These are phyloP conservation scores for Rutilus rutilus DNA, from an alignment of 2,113 vertebrate species.

Conservation along the genomic window DNA sequence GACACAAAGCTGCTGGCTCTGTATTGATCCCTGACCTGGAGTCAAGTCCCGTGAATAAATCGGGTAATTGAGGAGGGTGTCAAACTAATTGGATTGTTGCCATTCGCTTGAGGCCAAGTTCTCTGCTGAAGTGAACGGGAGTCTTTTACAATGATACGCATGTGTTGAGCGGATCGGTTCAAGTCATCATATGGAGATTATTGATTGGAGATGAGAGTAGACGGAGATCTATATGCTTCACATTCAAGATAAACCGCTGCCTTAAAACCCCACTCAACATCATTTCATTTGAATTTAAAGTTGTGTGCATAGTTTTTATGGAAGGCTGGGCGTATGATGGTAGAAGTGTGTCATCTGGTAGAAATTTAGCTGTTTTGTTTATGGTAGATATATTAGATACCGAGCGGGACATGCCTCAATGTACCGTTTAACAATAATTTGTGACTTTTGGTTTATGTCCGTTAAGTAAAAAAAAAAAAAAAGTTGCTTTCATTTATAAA, in stretches of 20 bases:
- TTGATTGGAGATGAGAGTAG: background rate
- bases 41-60: conserved; percentile 79
- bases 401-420: background rate
- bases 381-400: too few species aligned
- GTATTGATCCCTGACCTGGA: conserved; percentile 76
- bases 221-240: background rate
- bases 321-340: background rate
- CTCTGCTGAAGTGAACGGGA: conserved; percentile 53
- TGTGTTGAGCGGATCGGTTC: background rate
- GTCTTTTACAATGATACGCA: conserved; percentile 7
- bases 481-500: background rate
- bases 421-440: background rate
- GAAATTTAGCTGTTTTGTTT: too few species aligned
- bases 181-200: conserved; percentile 27
- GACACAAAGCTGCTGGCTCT: conserved; percentile 70
- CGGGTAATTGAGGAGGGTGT: conserved; percentile 82
- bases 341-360: background rate
- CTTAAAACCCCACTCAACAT: background rate
- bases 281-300: background rate
- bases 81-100: conserved; percentile 83
- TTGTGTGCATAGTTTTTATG: background rate
- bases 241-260: background rate
- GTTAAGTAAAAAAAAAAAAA: background rate
- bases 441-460: background rate
- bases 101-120: conserved; percentile 73